Conservation (phyloP, 2,113 vertebrate species). For the Phalacrocorax aristotelis region DNA sequence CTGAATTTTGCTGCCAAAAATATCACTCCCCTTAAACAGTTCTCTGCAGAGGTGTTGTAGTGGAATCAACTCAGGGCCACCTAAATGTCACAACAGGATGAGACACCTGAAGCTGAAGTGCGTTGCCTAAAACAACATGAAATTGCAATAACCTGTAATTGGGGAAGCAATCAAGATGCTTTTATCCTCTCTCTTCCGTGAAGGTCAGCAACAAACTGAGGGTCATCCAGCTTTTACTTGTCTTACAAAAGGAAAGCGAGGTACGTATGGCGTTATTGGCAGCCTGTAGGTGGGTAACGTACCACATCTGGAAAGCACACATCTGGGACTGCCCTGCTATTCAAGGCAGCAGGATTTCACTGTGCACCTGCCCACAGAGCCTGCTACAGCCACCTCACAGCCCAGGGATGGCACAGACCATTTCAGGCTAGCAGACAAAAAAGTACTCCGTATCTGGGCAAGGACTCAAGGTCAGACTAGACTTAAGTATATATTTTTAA, state of each 20-base stretch:
- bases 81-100: background rate
- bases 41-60: background rate
- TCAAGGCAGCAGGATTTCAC: background rate
- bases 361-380: background rate
- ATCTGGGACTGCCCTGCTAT: background rate
- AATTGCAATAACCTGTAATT: background rate
- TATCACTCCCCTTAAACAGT: background rate
- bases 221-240: background rate
- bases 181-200: background rate
- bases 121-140: background rate
- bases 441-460: background rate
- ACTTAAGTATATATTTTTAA: background rate
- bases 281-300: background rate
- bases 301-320: background rate
- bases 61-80: background rate
- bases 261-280: background rate
- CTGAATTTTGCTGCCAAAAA: background rate
- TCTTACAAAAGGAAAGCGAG: background rate
- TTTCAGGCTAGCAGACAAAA: background rate
- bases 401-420: background rate
- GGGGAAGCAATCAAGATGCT: background rate
- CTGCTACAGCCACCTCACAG: rapidly evolving
- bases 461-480: background rate
- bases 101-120: background rate
- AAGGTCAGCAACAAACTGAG: background rate